Evolutionary conservation across 2,888 invertebrate genomes (phyloP), one percentile per base, ranked within the genome.

Genomic region (Drosophila monieri): DNA sequence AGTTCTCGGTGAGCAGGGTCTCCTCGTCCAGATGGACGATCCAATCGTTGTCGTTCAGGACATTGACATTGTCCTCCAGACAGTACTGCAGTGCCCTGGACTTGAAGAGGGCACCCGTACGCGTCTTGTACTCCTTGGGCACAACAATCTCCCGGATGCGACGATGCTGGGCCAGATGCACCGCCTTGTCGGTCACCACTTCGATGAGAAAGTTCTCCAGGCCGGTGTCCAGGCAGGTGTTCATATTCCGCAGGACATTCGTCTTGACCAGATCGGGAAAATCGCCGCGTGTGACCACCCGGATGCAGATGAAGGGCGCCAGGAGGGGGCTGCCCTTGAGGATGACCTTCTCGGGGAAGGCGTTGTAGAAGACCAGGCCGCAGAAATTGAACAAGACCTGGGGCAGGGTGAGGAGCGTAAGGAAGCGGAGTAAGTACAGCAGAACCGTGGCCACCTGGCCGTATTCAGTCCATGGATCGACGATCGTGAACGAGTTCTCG

Each of bases 1-100:
- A 95, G 91, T 98, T 97, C 89, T 97, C 97, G 6, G 98, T 98
- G 27, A 99, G 92, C 56, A 99, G 92, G 0, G 99, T 99, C 91
- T 99, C 99, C 92, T 99, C 99, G 92, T 99, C 99, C 68, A 99
- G 93, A 92, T 99, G 99, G n/a, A 98, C 97, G 88, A 99, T 95
- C 98, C 98, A 99, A 90, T 98, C 98, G 75, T 94, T 95, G 88
- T 97, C 97, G 55, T 95, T 95, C 51, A 98, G 91, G 78, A 94
- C 93, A 91, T 98, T 98, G 1, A 98, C 95, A 88, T 95, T 94
- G 85, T 96, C 96, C 92, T 99, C 98, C 57, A 98, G 93, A 88
- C 98, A 98, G 91, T 98, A 99, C 90, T 99, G 99, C 56, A 99
- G 92, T 21, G 99, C 99, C 78, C 98, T 94, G 0, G 98, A 96